Evolutionary conservation across 2,888 invertebrate species (phyloP).

Genomic region (Brassicogethes aeneus): DNA sequence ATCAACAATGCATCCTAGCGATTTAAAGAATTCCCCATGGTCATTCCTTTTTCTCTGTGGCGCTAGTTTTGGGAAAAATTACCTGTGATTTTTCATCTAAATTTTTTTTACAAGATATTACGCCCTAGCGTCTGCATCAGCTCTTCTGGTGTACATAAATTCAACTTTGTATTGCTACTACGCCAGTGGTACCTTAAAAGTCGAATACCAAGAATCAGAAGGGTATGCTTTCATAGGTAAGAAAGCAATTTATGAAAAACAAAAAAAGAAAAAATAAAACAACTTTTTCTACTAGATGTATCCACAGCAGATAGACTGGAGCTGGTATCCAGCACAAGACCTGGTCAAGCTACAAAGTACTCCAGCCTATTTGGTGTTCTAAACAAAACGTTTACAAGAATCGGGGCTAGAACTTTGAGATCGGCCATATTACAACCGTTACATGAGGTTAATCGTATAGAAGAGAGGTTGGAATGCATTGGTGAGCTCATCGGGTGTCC

Average conservation of each 20-base stretch:
- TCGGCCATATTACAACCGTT: constrained; percentile 76
- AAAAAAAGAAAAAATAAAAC: background rate
- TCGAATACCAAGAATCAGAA: constrained; percentile 75
- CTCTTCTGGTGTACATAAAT: constrained; percentile 77
- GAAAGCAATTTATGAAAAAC: too few relatives aligned
- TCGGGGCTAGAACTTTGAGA: constrained; percentile 70
- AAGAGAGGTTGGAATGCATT: constrained; percentile 62
- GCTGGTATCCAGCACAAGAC: constrained; percentile 48
- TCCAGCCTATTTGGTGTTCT: constrained; percentile 57
- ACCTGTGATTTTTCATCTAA: too few relatives aligned
- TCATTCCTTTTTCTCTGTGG: too few relatives aligned
- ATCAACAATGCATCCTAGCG: too few relatives aligned
- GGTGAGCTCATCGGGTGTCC: constrained; percentile 65
- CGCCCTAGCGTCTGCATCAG: constrained; percentile 75
- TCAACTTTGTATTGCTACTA: constrained; percentile 67
- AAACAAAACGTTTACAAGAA: constrained; percentile 59
- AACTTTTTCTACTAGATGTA: constrained; percentile 56
- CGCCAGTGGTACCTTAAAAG: constrained; percentile 64
- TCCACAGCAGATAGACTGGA: constrained; percentile 73
- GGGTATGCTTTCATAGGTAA: constrained; percentile 76
- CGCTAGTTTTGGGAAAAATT: too few relatives aligned
- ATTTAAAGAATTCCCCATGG: too few relatives aligned
- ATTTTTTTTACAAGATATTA: too few relatives aligned
- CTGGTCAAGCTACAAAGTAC: constrained; percentile 35
- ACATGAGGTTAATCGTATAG: constrained; percentile 55